Base-by-base conservation (phyloP, 2,113 vertebrate species). In the Xiphophorus hellerii region DNA sequence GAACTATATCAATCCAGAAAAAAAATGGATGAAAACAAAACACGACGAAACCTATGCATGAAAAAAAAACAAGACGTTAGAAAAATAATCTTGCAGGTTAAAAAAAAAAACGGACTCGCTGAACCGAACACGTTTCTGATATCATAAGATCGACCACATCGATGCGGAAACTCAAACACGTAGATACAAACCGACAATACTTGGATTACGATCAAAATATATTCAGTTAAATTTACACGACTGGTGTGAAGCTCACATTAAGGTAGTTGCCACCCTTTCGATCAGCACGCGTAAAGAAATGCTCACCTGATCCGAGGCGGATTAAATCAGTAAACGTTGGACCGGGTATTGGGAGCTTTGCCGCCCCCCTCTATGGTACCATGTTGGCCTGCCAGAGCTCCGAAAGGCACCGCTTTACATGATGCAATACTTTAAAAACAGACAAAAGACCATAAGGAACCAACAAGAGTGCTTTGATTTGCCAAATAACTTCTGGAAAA, bases 1-100 rank as follows among this genome's bases (percentile, higher is more conserved):
- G 89, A 90, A 87, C 90, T 89, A 88, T 84, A 85, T 82, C 90
- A 89, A 91, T 87, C 84, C 90, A 84, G 83, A 90, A 89, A 58
- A 58, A 58, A 42, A 92, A 88, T 42, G 71, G 86, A 91, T 88
- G 81, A 83, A 30, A 62, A 66, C 39, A 66, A 66, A 62, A 89
- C 82, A 72, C 35, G 74, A 88, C 79, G 74, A 83, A 87, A 87
- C 81, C 81, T 81, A 88, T 87, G 84, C 70, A 90, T 89, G 86
- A 90, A 83, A 88, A 87, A 88, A 83, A 88, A 87, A 84, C 62
- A 84, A 86, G 88, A 82, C 68, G 73, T 86, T 82, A 87, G 77
- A 90, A 92, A 92, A 89, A 90, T 89, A 91, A 88, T 88, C 84
- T 87, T 67, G 61, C 76, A 86, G 75, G 25, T 71, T 79, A 74